Conservation (phyloP, 1,140 invertebrate species). For the Euwallacea similis region DNA sequence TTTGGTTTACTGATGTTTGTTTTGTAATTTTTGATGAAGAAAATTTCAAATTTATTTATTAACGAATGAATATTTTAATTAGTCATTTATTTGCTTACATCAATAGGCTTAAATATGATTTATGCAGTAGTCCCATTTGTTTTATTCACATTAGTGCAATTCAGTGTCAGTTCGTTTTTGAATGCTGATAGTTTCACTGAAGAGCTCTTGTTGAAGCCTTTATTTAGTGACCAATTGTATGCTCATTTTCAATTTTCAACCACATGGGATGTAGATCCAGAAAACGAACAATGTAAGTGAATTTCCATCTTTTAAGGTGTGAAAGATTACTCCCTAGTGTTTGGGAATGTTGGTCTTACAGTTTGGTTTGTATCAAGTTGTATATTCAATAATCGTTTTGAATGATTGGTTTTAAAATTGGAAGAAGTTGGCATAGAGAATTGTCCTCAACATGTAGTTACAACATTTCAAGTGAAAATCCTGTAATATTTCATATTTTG, state of each 20-base stretch:
- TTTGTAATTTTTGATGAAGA: too few relatives aligned
- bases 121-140: neutral
- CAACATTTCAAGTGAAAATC: too few relatives aligned
- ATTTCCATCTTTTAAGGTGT: neutral
- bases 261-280: conserved; percentile 64
- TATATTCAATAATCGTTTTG: neutral
- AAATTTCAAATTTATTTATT: neutral
- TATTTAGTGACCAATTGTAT: conserved; percentile 77
- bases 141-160: neutral
- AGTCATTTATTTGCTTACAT: neutral
- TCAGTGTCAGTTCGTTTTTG: neutral
- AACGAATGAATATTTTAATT: neutral
- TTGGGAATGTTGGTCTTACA: neutral
- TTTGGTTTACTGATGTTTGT: too few relatives aligned
- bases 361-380: neutral
- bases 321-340: neutral
- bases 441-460: neutral
- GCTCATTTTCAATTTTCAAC: conserved; percentile 86
- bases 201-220: conserved; percentile 78
- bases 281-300: conserved; percentile 61
- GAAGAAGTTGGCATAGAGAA: too few relatives aligned
- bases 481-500: too few relatives aligned
- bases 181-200: conserved; percentile 70
- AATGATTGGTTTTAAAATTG: too few relatives aligned
- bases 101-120: neutral